Conservation (phyloP, 2,113 vertebrate species). For the Cettia cetti region DNA sequence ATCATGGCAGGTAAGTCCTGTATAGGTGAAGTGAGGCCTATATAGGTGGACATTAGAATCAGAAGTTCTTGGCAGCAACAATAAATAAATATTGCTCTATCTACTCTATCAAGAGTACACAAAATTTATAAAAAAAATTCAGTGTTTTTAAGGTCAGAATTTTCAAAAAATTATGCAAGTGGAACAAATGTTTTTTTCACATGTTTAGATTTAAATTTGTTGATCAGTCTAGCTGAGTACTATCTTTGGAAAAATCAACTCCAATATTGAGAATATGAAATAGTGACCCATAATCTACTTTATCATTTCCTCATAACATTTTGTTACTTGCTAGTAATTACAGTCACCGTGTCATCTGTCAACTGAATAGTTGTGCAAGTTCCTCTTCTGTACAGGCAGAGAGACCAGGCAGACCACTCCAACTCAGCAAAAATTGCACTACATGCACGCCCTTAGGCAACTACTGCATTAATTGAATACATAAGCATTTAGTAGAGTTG, state of each 20-base stretch:
- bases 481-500: neutral
- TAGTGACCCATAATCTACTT: neutral
- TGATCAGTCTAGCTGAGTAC: neutral
- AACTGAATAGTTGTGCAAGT: neutral
- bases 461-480: neutral
- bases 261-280: neutral
- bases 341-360: neutral
- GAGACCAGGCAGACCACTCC: neutral
- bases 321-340: neutral
- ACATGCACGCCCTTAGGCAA: neutral
- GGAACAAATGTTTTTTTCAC: fast-evolving
- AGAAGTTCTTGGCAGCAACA: neutral
- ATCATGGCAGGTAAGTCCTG: neutral
- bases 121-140: neutral
- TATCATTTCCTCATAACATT: neutral
- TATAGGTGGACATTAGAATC: neutral
- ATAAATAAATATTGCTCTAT: neutral
- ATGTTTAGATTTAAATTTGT: neutral
- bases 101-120: neutral
- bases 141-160: neutral
- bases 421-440: neutral
- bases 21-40: neutral
- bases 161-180: too few relatives aligned
- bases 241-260: neutral
- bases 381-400: neutral